phyloP scores from a whole-genome alignment of 2,888 invertebrate species.

The Apeira syringaria region DNA sequence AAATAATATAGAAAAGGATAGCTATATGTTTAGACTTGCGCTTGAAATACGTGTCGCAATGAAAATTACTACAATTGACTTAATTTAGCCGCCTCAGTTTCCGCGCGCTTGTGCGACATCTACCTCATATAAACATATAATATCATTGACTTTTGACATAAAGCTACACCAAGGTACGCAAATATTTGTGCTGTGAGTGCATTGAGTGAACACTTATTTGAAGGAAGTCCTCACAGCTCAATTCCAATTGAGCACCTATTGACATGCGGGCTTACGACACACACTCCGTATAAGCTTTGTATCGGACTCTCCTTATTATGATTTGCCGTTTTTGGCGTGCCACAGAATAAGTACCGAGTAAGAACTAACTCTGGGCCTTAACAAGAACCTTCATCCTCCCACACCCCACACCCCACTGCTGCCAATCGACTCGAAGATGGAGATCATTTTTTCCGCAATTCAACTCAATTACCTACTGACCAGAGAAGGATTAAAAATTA shows the following conservation, averaged over 20 bases:
- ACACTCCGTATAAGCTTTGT: constrained; percentile 11
- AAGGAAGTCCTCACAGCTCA: constrained; percentile 10
- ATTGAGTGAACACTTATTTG: background rate
- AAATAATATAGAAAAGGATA: too few species aligned
- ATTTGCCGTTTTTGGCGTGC: constrained; percentile 19
- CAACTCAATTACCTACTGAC: constrained; percentile 1
- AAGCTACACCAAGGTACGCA: too few species aligned
- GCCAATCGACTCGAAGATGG: background rate
- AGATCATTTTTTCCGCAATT: constrained; percentile 3
- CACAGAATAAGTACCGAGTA: constrained; percentile 2
- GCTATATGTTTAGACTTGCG: too few species aligned
- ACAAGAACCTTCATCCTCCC: constrained; percentile 6
- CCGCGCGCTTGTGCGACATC: too few species aligned
- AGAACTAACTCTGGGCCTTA: background rate
- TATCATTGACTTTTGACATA: too few species aligned
- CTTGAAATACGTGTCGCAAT: too few species aligned
- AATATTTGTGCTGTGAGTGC: too few species aligned
- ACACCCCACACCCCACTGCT: constrained; percentile 1
- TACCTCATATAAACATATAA: too few species aligned
- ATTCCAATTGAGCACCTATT: constrained; percentile 7
- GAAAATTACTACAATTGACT: too few species aligned
- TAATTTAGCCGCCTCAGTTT: too few species aligned
- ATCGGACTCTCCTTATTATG: constrained; percentile 20
- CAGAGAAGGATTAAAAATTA: background rate
- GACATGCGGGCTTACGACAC: constrained; percentile 8